Evolutionary conservation across 2,888 invertebrate genomes (phyloP), one percentile per base, ranked within the genome.

Genomic region (Polia nebulosa): DNA sequence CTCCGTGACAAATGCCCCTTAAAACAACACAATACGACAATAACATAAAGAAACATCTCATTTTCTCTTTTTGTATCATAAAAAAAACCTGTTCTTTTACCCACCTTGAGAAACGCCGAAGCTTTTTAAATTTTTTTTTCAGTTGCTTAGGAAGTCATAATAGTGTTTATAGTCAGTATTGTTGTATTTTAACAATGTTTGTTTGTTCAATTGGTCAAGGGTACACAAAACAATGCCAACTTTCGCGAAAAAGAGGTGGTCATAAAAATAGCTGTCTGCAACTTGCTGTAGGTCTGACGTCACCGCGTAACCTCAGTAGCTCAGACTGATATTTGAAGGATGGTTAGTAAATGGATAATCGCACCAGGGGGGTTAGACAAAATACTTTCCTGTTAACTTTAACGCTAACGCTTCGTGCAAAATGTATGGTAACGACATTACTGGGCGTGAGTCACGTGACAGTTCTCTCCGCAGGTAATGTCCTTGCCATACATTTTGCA

Each of bases 131-230:
- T 83, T 83, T 88, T 85, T 88, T 84, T 67, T 81, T 70, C 72
- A 74, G 78, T 87, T 74, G 66, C 67, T 88, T 85, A 82, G 67
- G 81, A 84, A 85, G 84, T 87, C 83, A 79, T 92, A 84, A 91
- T 89, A 85, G 85, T 82, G 79, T 83, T 86, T 80, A 78, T 85
- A 80, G 79, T 72, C 62, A 29, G 64, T 76, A 81, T 89, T 89
- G 87, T 88, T 76, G 61, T 70, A 47, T 86, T 85, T 83, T 81
- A 74, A 64, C 80, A 81, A 62, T 81, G 65, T 80, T 86, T 86
- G 76, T 85, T n/a, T 78, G 77, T 85, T 72, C 84, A 85, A 89
- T 86, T 87, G 81, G 88, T 85, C 82, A 87, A 87, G 85, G 87
- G 45, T 80, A 72, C 49, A 56, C 61, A 72, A 85, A 87, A 90